Conservation (phyloP, 2,797 vertebrate species). For the Agapornis canus region DNA sequence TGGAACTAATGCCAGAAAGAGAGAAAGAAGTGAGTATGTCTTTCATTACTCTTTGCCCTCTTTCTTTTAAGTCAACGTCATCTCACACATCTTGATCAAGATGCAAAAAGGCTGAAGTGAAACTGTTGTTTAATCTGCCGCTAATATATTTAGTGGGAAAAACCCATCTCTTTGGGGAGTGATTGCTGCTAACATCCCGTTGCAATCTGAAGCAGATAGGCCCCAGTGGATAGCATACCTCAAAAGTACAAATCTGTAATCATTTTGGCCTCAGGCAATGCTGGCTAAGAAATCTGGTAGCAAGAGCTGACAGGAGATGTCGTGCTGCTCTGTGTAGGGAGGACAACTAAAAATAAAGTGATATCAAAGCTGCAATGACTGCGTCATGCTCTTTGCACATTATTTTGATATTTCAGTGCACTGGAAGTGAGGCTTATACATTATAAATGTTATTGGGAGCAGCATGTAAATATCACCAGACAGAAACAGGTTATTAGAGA, state of each 20-base stretch:
- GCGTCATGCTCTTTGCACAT: slow-evolving; percentile 9
- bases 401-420: slow-evolving; percentile 12
- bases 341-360: slow-evolving; percentile 58
- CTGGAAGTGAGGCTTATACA: slow-evolving; percentile 16
- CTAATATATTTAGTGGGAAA: background rate
- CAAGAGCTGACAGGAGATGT: slow-evolving; percentile 26
- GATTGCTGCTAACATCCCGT: background rate
- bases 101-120: background rate
- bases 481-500: slow-evolving; percentile 41
- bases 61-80: background rate
- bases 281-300: background rate
- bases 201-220: background rate
- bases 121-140: background rate
- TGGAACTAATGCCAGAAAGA: background rate
- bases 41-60: background rate
- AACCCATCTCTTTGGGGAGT: background rate
- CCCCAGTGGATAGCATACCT: background rate
- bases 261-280: background rate
- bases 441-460: slow-evolving; percentile 11
- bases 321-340: background rate
- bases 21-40: background rate
- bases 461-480: slow-evolving; percentile 1
- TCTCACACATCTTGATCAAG: background rate
- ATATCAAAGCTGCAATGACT: slow-evolving; percentile 30
- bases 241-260: background rate